phyloP scores from a whole-genome alignment of 1,140 invertebrate species.

The Drosophila varians region DNA sequence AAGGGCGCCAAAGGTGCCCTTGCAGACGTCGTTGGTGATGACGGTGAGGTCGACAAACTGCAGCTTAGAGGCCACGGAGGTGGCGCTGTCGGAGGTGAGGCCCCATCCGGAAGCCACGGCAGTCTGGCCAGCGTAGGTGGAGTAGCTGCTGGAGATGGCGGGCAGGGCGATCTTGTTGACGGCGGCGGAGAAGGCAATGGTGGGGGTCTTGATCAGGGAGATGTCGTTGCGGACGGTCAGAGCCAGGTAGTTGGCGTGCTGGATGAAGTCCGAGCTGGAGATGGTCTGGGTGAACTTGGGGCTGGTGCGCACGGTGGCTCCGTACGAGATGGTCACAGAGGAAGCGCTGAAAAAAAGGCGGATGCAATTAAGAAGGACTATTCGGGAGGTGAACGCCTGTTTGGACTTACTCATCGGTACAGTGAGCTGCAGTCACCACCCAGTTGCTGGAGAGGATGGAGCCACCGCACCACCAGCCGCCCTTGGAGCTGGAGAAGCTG shows the following conservation, averaged over 20 bases:
- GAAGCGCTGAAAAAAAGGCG: constrained; percentile 21
- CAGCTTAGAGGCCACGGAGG: constrained; percentile 8
- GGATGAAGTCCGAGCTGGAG: constrained; percentile 25
- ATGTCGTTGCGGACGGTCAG: constrained; percentile 35
- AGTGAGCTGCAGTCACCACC: constrained; percentile 87
- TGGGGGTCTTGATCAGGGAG: constrained; percentile 33
- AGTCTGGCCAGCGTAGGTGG: constrained; percentile 27
- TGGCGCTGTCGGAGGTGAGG: constrained; percentile 18
- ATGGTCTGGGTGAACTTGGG: constrained; percentile 31
- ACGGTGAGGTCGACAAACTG: constrained; percentile 23
- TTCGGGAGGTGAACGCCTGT: too few species aligned
- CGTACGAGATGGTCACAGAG: constrained; percentile 53
- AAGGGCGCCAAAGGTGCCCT: constrained; percentile 6
- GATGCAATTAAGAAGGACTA: too few species aligned
- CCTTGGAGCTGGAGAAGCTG: constrained; percentile 57
- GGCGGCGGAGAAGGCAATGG: constrained; percentile 8
- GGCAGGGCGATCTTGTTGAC: constrained; percentile 40
- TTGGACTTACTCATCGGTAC: constrained; percentile 71
- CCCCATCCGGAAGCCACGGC: constrained; percentile 49
- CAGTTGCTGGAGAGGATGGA: constrained; percentile 85
- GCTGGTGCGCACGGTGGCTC: constrained; percentile 46
- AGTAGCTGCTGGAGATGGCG: constrained; percentile 23
- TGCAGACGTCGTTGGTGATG: constrained; percentile 16
- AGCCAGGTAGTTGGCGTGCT: constrained; percentile 41
- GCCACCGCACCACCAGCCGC: constrained; percentile 85